Percentiles rank a stretch among this genome's conserved stretches.
Conservation (phyloP, 1,140 invertebrate species). For the Asbolus verrucosus region DNA sequence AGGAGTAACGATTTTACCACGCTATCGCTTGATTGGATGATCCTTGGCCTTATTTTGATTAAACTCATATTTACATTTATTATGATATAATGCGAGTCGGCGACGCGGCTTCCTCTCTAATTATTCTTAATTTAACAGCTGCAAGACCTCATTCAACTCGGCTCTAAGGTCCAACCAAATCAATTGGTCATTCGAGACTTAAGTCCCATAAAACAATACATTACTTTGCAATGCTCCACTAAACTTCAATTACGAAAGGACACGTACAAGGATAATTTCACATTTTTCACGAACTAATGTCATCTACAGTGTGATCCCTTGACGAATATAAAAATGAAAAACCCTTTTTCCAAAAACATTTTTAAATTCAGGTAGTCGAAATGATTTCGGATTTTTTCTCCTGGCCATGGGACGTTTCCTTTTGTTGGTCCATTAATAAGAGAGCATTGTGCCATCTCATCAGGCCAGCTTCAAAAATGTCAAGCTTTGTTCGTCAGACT, state of each 20-base stretch:
- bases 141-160: constrained; percentile 28
- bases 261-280: constrained; percentile 7
- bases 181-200: constrained; percentile 17
- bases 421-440: constrained; percentile 10
- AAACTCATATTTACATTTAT: constrained; percentile 16
- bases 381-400: background rate
- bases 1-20: constrained; percentile 1
- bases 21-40: background rate
- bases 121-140: constrained; percentile 36
- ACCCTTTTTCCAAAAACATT: no score
- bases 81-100: constrained; percentile 29
- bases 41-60: constrained; percentile 20
- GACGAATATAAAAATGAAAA: no score
- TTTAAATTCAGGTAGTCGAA: background rate
- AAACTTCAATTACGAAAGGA: constrained; percentile 11
- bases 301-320: background rate
- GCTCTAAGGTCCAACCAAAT: constrained; percentile 10
- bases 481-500: constrained; percentile 31
- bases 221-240: constrained; percentile 8
- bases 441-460: constrained; percentile 35
- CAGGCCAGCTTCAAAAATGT: constrained; percentile 24
- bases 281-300: background rate
- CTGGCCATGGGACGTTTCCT: background rate
- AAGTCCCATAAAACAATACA: constrained; percentile 2
- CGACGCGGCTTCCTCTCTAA: constrained; percentile 32